Evolutionary conservation across 2,888 invertebrate species (phyloP), one percentile per base, ranked within the genome.

Genomic region (Cerceris ruficornis): DNA sequence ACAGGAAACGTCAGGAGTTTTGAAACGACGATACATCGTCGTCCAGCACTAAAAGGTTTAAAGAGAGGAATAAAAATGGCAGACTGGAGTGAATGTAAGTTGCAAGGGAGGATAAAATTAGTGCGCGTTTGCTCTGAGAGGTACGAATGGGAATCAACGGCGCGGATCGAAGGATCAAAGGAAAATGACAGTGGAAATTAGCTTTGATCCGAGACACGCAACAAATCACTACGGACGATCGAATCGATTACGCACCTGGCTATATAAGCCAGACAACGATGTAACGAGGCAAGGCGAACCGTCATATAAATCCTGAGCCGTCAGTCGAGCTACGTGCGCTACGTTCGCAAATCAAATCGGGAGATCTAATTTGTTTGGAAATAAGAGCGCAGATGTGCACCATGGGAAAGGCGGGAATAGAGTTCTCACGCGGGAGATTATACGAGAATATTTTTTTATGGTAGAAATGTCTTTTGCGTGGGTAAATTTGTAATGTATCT

Each of bases 351-450:
- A 80, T 75, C 72, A 75, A 74, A 13, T 61, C 8, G 49, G 59
- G 52, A 69, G 71, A 73, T 77, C 81, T 82, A 81, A 82, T 82
- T 82, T 82, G 82, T 82, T 81, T 66, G 69, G 57, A 70, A 82
- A 82, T 71, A 69, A 65, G 65, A 69, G 68, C 70, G 59, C 50
- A 15, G 57, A 17, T 61, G 69, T 57, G 49, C 70, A 59, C 42
- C 71, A 69, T 80, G 80, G 75, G 80, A 80, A 80, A 65, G 62
- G 55, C 42, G 46, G 15, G 72, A 57, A 80, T 65, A 60, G 42
- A 73, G 64, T 68, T 64, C 65, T 75, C 66, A 60, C 65, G 54
- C 42, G 39, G 41, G 57, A n/a, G 13, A 11, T n/a, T 28, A 28
- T 4, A 28, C 43, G 50, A 50, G 42, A 11, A n/a, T 5, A 46